Evolutionary conservation across 2,797 vertebrate genomes (phyloP).

Genomic region (Periparus ater): DNA sequence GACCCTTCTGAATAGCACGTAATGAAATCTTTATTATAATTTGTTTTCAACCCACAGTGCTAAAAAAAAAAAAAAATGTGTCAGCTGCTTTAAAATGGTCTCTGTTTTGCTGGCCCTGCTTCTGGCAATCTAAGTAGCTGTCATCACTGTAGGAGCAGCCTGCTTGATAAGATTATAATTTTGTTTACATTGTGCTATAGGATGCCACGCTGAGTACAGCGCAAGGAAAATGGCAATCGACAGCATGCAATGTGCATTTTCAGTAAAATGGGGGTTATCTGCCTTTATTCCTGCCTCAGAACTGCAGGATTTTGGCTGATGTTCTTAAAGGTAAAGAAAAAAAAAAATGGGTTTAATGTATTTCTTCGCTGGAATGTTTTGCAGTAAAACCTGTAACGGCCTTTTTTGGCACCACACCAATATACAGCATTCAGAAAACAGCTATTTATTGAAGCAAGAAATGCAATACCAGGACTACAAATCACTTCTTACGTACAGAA

Average conservation of each 20-base stretch:
- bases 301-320: neutral
- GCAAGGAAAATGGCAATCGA: slow-evolving; percentile 61
- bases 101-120: slow-evolving; percentile 61
- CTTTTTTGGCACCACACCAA: slow-evolving; percentile 34
- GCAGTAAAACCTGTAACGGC: slow-evolving; percentile 45
- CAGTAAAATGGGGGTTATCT: slow-evolving; percentile 25
- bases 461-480: slow-evolving; percentile 22
- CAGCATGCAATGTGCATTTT: slow-evolving; percentile 51
- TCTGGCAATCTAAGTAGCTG: slow-evolving; percentile 64
- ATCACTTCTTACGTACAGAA: neutral
- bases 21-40: slow-evolving; percentile 52
- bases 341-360: neutral
- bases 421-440: slow-evolving; percentile 12
- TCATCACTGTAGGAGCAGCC: slow-evolving; percentile 60
- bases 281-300: neutral
- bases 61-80: slow-evolving; percentile 32
- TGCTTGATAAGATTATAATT: slow-evolving; percentile 79
- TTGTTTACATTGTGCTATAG: slow-evolving; percentile 76
- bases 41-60: slow-evolving; percentile 40
- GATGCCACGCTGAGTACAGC: slow-evolving; percentile 68
- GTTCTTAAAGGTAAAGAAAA: slow-evolving; percentile 13
- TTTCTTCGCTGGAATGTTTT: slow-evolving; percentile 8
- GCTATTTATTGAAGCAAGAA: slow-evolving; percentile 44
- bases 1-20: neutral
- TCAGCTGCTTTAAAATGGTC: slow-evolving; percentile 64